Conservation (phyloP, 2,113 vertebrate species). For the Rhynchopsitta pachyrhyncha region DNA sequence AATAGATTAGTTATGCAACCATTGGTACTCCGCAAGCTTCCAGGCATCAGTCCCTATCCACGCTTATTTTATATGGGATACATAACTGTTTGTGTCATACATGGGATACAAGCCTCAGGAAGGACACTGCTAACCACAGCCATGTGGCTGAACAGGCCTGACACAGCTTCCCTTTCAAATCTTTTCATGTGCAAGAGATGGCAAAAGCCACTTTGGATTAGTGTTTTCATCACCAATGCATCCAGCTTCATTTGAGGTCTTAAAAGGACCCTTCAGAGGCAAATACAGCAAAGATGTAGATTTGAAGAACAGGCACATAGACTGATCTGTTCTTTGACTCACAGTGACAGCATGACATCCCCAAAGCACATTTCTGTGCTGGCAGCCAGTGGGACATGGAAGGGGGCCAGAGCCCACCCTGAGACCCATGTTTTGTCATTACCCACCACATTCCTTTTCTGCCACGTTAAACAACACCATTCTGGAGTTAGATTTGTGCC, state of each 20-base stretch:
- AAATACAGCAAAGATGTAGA: not conserved
- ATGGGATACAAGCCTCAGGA: not conserved
- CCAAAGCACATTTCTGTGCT: not conserved
- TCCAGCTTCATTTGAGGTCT: not conserved
- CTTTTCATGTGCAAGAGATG: not conserved
- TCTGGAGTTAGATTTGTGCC: not conserved
- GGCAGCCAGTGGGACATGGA: not conserved
- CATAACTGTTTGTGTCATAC: not conserved
- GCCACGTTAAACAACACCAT: too few species aligned
- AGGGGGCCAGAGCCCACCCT: not conserved
- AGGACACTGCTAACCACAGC: not conserved
- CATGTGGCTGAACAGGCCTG: not conserved
- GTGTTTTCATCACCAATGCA: not conserved
- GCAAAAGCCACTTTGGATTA: not conserved
- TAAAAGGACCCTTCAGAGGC: not conserved
- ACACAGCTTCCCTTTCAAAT: not conserved
- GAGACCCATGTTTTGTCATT: fast-evolving
- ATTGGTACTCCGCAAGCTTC: not conserved
- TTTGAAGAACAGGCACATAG: not conserved
- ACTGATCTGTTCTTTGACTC: not conserved
- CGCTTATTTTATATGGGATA: not conserved
- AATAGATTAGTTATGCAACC: not conserved
- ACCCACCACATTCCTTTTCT: too few species aligned
- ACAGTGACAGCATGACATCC: fast-evolving
- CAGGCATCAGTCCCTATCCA: not conserved